phyloP scores from a whole-genome alignment of 2,113 vertebrate genomes.

The Pseudolaguvia tuberculata region DNA sequence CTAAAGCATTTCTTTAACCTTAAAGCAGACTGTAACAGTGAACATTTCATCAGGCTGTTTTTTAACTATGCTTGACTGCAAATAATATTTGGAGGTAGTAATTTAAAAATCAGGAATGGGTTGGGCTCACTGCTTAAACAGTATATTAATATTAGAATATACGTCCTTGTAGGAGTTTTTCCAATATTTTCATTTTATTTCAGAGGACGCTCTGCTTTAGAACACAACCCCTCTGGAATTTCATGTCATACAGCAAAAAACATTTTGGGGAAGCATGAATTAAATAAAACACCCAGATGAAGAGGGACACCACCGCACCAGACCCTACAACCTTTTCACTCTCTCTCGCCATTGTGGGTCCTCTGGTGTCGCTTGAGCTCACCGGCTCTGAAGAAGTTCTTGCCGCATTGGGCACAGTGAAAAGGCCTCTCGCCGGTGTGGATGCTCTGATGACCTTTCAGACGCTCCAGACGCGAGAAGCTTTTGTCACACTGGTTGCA shows the following conservation, averaged over 20 bases:
- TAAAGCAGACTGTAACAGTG: conserved; percentile 5
- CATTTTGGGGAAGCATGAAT: neutral
- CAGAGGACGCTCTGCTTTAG: neutral
- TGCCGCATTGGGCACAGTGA: conserved; percentile 43
- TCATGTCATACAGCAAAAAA: neutral
- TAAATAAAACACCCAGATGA: conserved; percentile 11
- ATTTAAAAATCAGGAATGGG: conserved; percentile 22
- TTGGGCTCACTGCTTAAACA: neutral
- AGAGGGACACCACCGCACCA: neutral
- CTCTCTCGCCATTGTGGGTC: conserved; percentile 40
- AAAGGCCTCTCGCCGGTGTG: conserved; percentile 47
- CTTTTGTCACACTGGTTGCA: conserved; percentile 46
- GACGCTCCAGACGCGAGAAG: conserved; percentile 44
- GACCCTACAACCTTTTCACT: conserved; percentile 1
- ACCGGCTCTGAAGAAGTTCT: conserved; percentile 46
- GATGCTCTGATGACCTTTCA: conserved; percentile 50
- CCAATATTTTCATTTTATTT: neutral
- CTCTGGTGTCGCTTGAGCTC: conserved; percentile 47
- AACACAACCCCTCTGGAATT: neutral
- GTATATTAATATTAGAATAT: conserved; percentile 3
- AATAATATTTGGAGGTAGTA: conserved; percentile 19
- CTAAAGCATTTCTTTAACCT: neutral
- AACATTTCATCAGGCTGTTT: neutral
- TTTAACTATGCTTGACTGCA: neutral
- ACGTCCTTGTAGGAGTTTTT: neutral